phyloP scores from a whole-genome alignment of 2,113 vertebrate genomes.

The Muscicapa adusta region DNA sequence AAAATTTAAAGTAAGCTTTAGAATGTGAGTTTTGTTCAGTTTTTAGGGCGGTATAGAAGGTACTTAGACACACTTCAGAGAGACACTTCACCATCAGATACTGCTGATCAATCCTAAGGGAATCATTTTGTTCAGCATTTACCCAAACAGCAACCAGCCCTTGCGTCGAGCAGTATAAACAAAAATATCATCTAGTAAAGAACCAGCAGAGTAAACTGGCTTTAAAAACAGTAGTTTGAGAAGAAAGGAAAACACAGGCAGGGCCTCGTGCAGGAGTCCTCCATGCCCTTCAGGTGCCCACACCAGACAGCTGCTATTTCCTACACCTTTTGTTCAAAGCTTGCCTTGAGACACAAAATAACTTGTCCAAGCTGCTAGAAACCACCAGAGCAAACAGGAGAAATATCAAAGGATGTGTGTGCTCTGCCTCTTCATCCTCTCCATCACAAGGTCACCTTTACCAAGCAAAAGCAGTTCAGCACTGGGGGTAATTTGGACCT shows the following conservation, averaged over 20 bases:
- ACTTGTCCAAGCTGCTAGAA: background rate
- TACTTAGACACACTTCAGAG: background rate
- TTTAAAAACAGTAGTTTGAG: background rate
- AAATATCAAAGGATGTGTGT: background rate
- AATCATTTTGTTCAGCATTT: background rate
- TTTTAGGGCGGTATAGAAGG: background rate
- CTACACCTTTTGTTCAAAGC: background rate
- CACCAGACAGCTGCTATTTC: background rate
- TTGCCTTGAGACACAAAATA: background rate
- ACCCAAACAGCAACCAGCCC: background rate
- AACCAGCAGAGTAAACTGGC: background rate
- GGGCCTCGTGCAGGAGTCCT: background rate
- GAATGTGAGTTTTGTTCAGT: background rate
- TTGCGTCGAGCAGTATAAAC: background rate
- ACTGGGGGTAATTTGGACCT: background rate
- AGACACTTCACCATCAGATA: background rate
- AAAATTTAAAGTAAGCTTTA: background rate
- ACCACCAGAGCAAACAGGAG: background rate
- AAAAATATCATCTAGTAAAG: background rate
- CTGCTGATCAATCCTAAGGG: background rate
- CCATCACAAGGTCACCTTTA: background rate
- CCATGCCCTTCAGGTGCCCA: background rate
- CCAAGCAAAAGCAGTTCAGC: background rate
- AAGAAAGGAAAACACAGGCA: background rate
- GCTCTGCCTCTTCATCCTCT: background rate